Conservation (phyloP, 2,797 vertebrate genomes). For the Ctenochaetus hawaiiensis region DNA sequence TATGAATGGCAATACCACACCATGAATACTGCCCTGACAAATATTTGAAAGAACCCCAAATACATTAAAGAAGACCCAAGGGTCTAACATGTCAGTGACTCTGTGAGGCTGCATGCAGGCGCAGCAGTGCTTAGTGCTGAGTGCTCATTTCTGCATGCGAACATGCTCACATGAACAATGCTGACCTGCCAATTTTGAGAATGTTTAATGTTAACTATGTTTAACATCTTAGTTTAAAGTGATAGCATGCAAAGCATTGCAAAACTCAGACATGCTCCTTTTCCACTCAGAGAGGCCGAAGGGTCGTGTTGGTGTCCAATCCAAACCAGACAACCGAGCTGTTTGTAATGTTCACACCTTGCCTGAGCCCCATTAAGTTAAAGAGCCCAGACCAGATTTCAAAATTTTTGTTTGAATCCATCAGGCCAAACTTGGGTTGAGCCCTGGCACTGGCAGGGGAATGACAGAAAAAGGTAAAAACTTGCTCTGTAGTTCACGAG, state of each 20-base stretch:
- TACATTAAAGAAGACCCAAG: neutral
- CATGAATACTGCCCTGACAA: constrained; percentile 24
- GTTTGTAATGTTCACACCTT: too few species aligned
- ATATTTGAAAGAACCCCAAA: neutral
- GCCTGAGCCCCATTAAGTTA: too few species aligned
- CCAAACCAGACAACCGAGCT: too few species aligned
- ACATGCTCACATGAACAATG: neutral
- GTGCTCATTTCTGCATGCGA: neutral
- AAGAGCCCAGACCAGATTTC: too few species aligned
- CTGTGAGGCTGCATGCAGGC: too few species aligned
- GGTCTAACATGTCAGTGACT: neutral
- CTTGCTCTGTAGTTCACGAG: neutral
- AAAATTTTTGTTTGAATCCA: too few species aligned
- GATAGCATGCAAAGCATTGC: neutral
- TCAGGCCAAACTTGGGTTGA: too few species aligned
- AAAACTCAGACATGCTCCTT: neutral
- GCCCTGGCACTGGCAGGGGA: neutral
- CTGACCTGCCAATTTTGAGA: neutral
- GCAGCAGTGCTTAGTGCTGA: neutral
- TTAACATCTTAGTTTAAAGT: neutral
- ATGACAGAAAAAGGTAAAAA: neutral
- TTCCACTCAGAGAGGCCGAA: neutral
- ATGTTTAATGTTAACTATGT: neutral
- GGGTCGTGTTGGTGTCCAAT: neutral
- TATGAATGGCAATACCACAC: constrained; percentile 1